Percentiles rank a stretch among this genome's conserved stretches.
Conservation (phyloP, 1,140 invertebrate species). For the Macrotrachela quadricornifera region DNA sequence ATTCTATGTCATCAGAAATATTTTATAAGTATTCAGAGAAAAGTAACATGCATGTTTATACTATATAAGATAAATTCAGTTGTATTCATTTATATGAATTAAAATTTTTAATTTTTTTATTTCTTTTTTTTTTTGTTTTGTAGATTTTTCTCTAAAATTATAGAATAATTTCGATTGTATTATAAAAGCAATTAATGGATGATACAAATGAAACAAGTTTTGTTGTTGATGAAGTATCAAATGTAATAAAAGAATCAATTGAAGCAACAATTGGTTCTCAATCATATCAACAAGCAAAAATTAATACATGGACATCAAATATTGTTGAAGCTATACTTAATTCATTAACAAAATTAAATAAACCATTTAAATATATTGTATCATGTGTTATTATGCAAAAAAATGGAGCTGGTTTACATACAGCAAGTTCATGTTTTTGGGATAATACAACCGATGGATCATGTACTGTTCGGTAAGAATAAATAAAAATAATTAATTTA, state of each 20-base stretch:
- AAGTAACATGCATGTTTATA: too few species aligned
- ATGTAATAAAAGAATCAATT: constrained; percentile 65
- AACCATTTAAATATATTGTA: neutral
- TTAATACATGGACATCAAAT: neutral
- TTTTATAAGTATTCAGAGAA: too few species aligned
- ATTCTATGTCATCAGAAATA: too few species aligned
- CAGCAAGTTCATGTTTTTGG: constrained; percentile 88
- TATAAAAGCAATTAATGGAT: too few species aligned
- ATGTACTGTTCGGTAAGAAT: constrained; percentile 18
- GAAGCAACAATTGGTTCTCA: too few species aligned
- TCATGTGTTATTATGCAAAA: constrained; percentile 94
- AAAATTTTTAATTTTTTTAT: too few species aligned
- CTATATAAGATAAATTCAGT: too few species aligned
- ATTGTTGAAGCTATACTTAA: neutral
- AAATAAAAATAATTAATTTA: too few species aligned
- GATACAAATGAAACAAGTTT: constrained; percentile 44
- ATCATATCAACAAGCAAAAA: neutral
- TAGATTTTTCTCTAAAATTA: too few species aligned
- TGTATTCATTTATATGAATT: too few species aligned
- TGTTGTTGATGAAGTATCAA: constrained; percentile 91
- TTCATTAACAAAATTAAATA: neutral
- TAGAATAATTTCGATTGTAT: too few species aligned
- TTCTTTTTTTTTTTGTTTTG: too few species aligned
- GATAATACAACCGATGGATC: constrained; percentile 72
- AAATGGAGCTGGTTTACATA: constrained; percentile 82